These are phyloP conservation scores for Adelges cooleyi DNA, from an alignment of 1,140 invertebrate genomes.

Conservation along the genomic window DNA sequence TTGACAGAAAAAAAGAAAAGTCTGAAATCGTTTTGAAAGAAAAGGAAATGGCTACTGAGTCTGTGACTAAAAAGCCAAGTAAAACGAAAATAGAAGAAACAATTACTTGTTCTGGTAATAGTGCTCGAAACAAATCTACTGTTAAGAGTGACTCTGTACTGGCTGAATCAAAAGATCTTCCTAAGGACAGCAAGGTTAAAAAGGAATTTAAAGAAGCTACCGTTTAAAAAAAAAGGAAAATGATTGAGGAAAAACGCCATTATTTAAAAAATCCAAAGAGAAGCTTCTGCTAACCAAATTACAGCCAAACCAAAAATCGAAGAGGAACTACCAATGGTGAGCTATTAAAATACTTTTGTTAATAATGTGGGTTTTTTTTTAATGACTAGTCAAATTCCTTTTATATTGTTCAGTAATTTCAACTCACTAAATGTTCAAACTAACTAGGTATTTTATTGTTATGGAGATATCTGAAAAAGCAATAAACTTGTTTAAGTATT, in stretches of 20 bases:
- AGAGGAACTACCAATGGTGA: conserved; percentile 2
- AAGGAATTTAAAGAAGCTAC: conserved; percentile 13
- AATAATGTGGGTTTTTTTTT: too few species aligned
- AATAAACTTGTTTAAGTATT: too few species aligned
- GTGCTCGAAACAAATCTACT: background rate
- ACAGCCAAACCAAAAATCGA: background rate
- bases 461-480: too few species aligned
- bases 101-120: too few species aligned
- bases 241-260: background rate
- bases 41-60: too few species aligned
- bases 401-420: too few species aligned
- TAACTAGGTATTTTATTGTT: too few species aligned
- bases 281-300: background rate
- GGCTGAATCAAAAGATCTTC: background rate
- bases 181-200: conserved; percentile 4
- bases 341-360: background rate
- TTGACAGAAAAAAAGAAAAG: too few species aligned
- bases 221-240: background rate
- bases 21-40: too few species aligned
- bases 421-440: too few species aligned
- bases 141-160: background rate
- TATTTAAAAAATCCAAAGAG: conserved; percentile 12
- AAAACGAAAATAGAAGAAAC: background rate
- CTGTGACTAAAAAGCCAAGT: too few species aligned
- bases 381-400: too few species aligned